Conservation (phyloP, 1,140 invertebrate species). For the Neoseiulus cucumeris region DNA sequence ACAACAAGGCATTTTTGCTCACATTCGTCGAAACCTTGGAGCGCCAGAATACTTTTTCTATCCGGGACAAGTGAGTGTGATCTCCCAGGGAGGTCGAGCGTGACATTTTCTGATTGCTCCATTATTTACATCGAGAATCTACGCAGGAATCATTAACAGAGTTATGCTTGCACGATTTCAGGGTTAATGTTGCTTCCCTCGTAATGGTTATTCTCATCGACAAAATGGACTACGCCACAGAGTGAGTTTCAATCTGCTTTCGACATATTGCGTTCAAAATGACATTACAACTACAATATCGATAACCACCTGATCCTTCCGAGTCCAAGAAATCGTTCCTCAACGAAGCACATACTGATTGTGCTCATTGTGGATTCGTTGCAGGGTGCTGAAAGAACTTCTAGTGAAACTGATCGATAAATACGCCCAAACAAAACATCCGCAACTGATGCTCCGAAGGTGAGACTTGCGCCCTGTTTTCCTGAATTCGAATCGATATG, state of each 20-base stretch:
- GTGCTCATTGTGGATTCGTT: not conserved
- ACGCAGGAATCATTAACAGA: not conserved
- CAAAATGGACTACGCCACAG: conserved; percentile 90
- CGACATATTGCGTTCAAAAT: too few species aligned
- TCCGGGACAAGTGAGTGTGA: conserved; percentile 57
- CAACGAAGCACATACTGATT: too few species aligned
- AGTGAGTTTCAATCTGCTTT: conserved; percentile 30
- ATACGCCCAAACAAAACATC: conserved; percentile 65
- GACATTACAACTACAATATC: too few species aligned
- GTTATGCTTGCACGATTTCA: conserved; percentile 23
- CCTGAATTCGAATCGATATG: not conserved
- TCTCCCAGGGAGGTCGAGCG: too few species aligned
- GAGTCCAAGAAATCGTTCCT: too few species aligned
- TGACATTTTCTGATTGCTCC: too few species aligned
- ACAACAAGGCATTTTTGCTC: conserved; percentile 77
- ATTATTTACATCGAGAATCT: not conserved
- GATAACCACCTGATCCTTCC: too few species aligned
- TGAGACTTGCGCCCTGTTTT: too few species aligned
- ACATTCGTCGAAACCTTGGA: conserved; percentile 83
- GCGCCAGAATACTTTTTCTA: conserved; percentile 69
- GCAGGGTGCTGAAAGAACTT: conserved; percentile 52
- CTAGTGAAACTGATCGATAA: conserved; percentile 67
- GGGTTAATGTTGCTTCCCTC: conserved; percentile 76
- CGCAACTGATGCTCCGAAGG: conserved; percentile 60
- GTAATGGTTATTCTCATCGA: conserved; percentile 79